Conservation (phyloP, 2,888 invertebrate species). For the Tanypteryx hageni region DNA sequence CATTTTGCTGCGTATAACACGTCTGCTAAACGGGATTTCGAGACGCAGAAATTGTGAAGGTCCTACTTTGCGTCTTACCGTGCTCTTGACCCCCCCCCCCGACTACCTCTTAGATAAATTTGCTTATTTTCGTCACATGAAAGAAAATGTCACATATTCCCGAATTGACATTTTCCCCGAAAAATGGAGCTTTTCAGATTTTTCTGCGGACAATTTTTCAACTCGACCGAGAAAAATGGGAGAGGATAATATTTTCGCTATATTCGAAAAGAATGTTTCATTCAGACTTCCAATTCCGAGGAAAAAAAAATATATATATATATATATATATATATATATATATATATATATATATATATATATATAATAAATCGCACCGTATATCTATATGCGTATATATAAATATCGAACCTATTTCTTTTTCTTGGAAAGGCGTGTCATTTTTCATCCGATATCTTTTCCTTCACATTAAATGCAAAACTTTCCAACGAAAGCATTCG, state of each 20-base stretch:
- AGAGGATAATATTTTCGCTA: conserved; percentile 13
- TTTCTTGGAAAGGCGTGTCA: background rate
- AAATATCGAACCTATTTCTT: background rate
- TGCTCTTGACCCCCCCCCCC: no score
- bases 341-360: background rate
- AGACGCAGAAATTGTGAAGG: no score
- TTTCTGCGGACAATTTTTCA: background rate
- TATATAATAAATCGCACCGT: background rate
- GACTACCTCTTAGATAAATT: no score
- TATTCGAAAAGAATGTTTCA: background rate
- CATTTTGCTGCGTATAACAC: no score
- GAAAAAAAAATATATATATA: background rate
- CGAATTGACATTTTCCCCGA: background rate
- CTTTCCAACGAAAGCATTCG: conserved; percentile 26
- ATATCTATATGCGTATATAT: background rate
- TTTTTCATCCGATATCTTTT: background rate
- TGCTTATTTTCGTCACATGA: no score
- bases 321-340: background rate
- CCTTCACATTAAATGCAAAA: conserved; percentile 14
- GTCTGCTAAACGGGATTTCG: no score
- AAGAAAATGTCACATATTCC: no score
- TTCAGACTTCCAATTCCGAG: background rate
- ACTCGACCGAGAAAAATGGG: background rate
- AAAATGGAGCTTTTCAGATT: background rate
- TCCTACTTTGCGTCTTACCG: no score